Conservation (phyloP, 1,140 invertebrate species). For the Lucilia cuprina region DNA sequence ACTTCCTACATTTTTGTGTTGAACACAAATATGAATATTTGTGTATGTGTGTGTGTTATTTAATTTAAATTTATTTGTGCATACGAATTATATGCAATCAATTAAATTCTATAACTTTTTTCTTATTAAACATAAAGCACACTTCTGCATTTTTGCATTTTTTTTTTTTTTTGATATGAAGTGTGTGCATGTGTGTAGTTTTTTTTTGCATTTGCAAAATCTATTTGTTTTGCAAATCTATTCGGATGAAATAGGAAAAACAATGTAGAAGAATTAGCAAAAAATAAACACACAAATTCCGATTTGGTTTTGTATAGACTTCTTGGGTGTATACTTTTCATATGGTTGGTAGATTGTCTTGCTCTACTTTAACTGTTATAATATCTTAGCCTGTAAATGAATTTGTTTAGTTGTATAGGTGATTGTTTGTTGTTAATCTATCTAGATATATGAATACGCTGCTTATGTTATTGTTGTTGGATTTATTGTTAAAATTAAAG, state of each 20-base stretch:
- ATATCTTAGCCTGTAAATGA: not conserved
- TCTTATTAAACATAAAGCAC: not conserved
- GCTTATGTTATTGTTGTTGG: not conserved
- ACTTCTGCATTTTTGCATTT: not conserved
- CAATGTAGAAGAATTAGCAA: too few species aligned
- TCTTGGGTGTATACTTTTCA: not conserved
- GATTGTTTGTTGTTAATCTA: constrained; percentile 18
- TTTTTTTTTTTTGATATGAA: too few species aligned
- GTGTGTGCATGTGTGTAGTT: not conserved
- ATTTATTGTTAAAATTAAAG: not conserved
- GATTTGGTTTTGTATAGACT: not conserved
- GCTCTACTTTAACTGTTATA: constrained; percentile 8
- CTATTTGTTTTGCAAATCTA: not conserved
- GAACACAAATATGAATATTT: not conserved
- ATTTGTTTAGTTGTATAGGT: not conserved
- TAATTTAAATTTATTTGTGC: too few species aligned
- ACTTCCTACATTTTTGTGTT: not conserved
- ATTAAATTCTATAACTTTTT: not conserved
- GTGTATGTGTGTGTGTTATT: too few species aligned
- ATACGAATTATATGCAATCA: not conserved
- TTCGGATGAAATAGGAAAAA: not conserved
- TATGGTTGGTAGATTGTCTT: not conserved
- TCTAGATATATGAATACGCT: not conserved
- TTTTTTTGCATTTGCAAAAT: not conserved
- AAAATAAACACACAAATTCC: too few species aligned